A percentile compares a stretch with the other conserved stretches of the same genome.
These are phyloP conservation scores for Hypselothyrea guttata DNA, from an alignment of 2,888 invertebrate species.

Conservation along the genomic window DNA sequence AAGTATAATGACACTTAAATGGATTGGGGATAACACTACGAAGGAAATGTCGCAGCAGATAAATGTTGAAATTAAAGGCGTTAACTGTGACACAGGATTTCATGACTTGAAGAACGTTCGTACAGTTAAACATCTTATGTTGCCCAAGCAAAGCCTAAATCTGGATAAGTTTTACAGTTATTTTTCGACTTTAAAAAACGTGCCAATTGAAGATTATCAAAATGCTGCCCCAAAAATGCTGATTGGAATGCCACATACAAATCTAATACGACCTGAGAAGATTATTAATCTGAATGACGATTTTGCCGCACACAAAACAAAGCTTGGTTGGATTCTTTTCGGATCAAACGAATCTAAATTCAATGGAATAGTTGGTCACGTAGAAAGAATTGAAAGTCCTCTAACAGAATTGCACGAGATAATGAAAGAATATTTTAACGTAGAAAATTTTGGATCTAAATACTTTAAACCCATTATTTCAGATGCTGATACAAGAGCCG, in stretches of 20 bases:
- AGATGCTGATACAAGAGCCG: neutral
- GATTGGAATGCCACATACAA: slow-evolving; percentile 1
- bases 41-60: neutral
- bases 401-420: neutral
- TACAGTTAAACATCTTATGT: neutral
- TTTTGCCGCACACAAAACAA: neutral
- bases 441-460: neutral
- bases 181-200: neutral
- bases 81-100: neutral
- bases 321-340: neutral
- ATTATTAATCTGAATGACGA: neutral
- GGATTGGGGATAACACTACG: neutral
- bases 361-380: neutral
- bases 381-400: neutral
- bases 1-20: neutral
- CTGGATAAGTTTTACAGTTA: neutral
- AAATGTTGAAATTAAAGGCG: neutral
- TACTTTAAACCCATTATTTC: neutral
- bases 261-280: neutral
- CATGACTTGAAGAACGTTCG: neutral
- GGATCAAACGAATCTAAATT: neutral
- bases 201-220: neutral
- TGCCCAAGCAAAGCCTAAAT: neutral
- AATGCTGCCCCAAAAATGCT: neutral
- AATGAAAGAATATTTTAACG: neutral